A percentile compares a stretch with the other conserved stretches of the same genome.
phyloP scores from a whole-genome alignment of 2,888 invertebrate genomes.

The Meta bourneti region DNA sequence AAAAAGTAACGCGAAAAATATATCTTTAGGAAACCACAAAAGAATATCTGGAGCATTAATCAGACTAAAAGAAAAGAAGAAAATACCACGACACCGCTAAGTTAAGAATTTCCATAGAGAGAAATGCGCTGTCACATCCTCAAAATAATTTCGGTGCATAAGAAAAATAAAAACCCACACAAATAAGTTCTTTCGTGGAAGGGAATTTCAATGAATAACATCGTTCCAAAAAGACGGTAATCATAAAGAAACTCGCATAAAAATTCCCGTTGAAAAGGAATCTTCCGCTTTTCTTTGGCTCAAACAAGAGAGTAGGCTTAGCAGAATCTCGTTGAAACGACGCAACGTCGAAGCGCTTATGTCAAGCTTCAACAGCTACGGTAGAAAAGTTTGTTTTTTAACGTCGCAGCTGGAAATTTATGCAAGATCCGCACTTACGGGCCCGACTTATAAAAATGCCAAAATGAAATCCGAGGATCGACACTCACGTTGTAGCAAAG shows the following conservation, averaged over 20 bases:
- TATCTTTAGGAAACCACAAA: neutral
- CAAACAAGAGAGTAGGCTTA: neutral
- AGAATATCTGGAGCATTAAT: neutral
- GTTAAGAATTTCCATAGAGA: neutral
- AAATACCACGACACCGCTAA: neutral
- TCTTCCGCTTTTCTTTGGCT: neutral
- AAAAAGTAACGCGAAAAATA: too few relatives aligned
- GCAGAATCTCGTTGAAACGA: too few relatives aligned
- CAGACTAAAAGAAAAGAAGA: neutral
- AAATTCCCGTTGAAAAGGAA: neutral
- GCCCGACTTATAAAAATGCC: neutral
- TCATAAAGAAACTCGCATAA: neutral
- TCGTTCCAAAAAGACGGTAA: neutral
- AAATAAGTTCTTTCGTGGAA: neutral
- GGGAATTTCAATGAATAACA: neutral
- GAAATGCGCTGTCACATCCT: too few relatives aligned
- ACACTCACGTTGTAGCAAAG: neutral
- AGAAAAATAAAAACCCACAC: neutral
- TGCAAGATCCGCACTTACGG: neutral
- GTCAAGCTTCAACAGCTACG: neutral
- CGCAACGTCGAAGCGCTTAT: too few relatives aligned
- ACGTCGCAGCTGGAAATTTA: neutral
- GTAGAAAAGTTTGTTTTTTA: neutral
- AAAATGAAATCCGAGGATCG: neutral
- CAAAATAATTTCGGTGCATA: neutral